Evolutionary conservation across 2,113 vertebrate species (phyloP), one percentile per base, ranked within the genome.

Genomic region (Paraplagusia blochii): DNA sequence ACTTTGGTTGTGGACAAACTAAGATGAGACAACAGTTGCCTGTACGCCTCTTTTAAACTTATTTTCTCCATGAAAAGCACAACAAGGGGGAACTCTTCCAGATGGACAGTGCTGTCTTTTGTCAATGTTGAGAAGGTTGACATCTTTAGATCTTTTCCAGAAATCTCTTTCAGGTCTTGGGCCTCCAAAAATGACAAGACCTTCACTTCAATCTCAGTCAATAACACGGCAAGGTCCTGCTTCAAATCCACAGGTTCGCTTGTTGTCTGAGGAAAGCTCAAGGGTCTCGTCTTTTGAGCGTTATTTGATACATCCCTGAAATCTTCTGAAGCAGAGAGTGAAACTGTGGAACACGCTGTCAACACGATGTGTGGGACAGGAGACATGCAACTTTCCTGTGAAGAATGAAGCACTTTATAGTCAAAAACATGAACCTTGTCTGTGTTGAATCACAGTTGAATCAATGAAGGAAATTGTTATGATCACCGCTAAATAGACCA

Each of bases 291-390:
- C 9, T 61, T 42, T 8, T 19, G 13, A 8, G 47, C 29, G 58
- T 53, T 5, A 38, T 71, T 68, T 51, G 72, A 10, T 45, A 71
- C 50, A 67, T 74, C 76, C 66, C 76, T 47, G 56, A 57, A 29
- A 58, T 81, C 64, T 64, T 91, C 90, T 16, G 83, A 79, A 1
- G 79, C 72, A 51, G 89, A 73, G 0, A 83, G 62, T 5, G 89
- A 85, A 34, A 72, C 75, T 0, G 92, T 86, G 49, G 71, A 73
- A 52, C 91, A 93, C 58, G 91, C 85, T 17, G 92, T 95, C 87
- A 94, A 81, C 74, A 94, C 72, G 80, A 94, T 94, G 83, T 78
- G 88, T 7, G 94, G 94, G 61, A 95, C 69, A 29, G 88, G 86
- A 80, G 80, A 75, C 17, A 67, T 56, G 56, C 47, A 57, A 58